Evolutionary conservation across 2,888 invertebrate species (phyloP), one percentile per base, ranked within the genome.

Genomic region (Archips xylosteana): DNA sequence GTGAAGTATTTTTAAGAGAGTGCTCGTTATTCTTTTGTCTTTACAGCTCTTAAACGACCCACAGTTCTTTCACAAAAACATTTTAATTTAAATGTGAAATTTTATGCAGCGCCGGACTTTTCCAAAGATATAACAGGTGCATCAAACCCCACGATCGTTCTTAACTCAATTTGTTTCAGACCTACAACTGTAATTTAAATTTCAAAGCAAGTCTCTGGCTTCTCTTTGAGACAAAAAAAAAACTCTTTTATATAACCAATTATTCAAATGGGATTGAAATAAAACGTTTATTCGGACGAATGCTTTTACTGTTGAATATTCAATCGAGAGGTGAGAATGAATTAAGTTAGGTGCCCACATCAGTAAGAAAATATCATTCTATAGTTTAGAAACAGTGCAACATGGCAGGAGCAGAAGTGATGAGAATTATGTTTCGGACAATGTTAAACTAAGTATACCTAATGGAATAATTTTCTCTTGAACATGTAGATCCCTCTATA

Each of bases 221-320:
- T 59, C 57, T 23, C 45, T 68, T 63, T 68, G 62, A 62, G 45
- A 45, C 47, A 45, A 47, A 39, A 36, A 45, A 63, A 65, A 36
- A 34, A 57, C n/a, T 68, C 72, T 68, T 57, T 59, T 49, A 73
- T 73, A 68, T 68, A 68, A 62, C 72, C 63, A 68, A 73, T 69
- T 69, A 63, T 69, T 64, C 42, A 42, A 59, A 69, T 69, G 63
- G 63, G 49, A 42, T 32, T 49, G 57, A 63, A 63, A 68, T 72
- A 69, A 68, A 68, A 73, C 39, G 57, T 68, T 68, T 72, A 54
- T 8, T 32, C 34, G 10, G 62, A 39, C 47, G 63, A 64, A 47
- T 68, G 68, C 34, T 68, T 73, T 51, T 15, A 49, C 45, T 57
- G 42, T 3, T 4, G n/a, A 49, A 49, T 47, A 47, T 49, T 49